Conservation (phyloP, 2,797 vertebrate species). For the Melanotaenia nigrans region DNA sequence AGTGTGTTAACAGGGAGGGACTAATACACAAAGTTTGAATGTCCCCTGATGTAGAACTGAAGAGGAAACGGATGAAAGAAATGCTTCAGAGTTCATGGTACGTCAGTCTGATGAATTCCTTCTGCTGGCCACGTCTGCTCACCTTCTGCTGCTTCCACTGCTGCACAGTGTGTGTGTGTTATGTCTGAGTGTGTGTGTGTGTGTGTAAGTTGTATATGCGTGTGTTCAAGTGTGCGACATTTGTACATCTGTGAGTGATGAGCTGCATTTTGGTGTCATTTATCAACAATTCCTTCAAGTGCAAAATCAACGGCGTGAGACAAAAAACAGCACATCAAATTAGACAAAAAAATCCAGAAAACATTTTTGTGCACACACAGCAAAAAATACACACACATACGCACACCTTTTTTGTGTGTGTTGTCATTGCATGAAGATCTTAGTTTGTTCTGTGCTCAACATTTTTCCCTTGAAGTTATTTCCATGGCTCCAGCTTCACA, state of each 20-base stretch:
- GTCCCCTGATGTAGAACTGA: constrained; percentile 33
- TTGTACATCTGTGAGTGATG: constrained; percentile 38
- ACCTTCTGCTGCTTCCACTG: constrained; percentile 67
- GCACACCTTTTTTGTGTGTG: constrained; percentile 22
- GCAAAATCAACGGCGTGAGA: constrained; percentile 34
- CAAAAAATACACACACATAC: neutral
- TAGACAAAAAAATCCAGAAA: constrained; percentile 8
- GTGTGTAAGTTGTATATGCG: constrained; percentile 2
- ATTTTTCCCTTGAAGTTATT: constrained; percentile 61
- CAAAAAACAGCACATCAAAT: constrained; percentile 19
- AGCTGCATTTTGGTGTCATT: constrained; percentile 31
- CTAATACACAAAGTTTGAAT: constrained; percentile 27
- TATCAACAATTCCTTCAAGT: constrained; percentile 30
- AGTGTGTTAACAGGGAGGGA: constrained; percentile 8
- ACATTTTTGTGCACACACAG: neutral
- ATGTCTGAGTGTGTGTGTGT: neutral
- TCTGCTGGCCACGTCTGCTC: constrained; percentile 62
- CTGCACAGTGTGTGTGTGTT: neutral
- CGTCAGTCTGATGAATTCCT: constrained; percentile 62
- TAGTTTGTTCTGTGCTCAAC: constrained; percentile 48
- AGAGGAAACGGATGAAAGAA: constrained; percentile 46
- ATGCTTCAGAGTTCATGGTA: constrained; percentile 25
- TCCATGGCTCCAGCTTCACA: constrained; percentile 37
- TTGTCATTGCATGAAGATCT: constrained; percentile 22
- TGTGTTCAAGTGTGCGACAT: constrained; percentile 27